A percentile compares a stretch with the other conserved stretches of the same genome.
Conservation (phyloP, 2,797 vertebrate species). For the Danio albolineatus region DNA sequence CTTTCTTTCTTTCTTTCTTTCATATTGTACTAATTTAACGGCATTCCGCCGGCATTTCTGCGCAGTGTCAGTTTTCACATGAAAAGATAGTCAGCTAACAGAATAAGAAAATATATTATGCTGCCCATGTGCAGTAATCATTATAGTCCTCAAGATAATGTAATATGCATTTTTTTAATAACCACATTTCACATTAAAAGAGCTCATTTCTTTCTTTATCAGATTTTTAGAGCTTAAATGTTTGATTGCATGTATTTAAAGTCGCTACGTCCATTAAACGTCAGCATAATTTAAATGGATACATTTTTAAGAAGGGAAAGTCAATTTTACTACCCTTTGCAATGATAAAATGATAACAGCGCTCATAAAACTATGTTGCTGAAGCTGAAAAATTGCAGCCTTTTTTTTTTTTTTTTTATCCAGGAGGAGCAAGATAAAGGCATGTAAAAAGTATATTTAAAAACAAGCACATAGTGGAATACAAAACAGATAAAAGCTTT, state of each 20-base stretch:
- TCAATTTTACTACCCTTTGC: not conserved
- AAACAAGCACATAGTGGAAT: not conserved
- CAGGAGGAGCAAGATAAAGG: not conserved
- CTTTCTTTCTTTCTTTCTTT: no score
- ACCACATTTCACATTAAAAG: not conserved
- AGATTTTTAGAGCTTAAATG: not conserved
- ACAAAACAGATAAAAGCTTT: not conserved
- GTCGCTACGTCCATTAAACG: not conserved
- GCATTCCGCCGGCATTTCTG: no score
- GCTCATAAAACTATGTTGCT: constrained; percentile 10
- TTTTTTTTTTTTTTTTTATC: not conserved
- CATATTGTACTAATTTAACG: no score
- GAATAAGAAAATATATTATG: not conserved
- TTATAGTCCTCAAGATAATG: not conserved
- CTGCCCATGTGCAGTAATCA: not conserved
- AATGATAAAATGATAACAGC: constrained; percentile 22
- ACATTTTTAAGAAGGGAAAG: not conserved
- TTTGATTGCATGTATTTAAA: not conserved
- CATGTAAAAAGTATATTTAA: not conserved
- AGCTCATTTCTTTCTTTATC: not conserved
- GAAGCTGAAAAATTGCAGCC: not conserved
- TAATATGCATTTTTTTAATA: not conserved
- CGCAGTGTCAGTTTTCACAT: not conserved
- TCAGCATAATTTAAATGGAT: not conserved
- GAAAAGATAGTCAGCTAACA: not conserved